phyloP scores from a whole-genome alignment of 2,797 vertebrate species.

The Coreius guichenoti region DNA sequence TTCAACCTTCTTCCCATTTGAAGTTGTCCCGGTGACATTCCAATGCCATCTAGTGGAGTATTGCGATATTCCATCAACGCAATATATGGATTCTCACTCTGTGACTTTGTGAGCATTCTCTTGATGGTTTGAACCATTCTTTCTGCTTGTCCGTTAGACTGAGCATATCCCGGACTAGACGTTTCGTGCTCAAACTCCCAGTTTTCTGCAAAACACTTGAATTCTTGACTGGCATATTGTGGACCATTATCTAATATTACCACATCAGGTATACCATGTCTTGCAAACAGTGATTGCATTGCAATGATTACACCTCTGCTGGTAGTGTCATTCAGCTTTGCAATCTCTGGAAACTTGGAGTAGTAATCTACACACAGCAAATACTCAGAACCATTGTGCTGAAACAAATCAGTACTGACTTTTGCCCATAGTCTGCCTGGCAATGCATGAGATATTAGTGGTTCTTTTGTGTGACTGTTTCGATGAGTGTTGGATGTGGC shows the following conservation, averaged over 20 bases:
- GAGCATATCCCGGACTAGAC: no score
- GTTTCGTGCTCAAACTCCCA: no score
- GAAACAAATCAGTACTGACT: constrained; percentile 31
- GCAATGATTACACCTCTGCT: background rate
- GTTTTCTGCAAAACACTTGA: no score
- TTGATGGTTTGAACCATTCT: background rate
- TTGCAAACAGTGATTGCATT: constrained; percentile 4
- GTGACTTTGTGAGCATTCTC: background rate
- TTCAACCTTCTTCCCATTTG: constrained; percentile 11
- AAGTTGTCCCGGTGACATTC: background rate
- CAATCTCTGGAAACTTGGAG: constrained; percentile 22
- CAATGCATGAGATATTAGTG: background rate
- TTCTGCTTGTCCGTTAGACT: no score
- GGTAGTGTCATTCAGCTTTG: background rate
- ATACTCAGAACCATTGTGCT: constrained; percentile 13
- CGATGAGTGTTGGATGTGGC: no score
- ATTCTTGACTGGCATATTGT: background rate
- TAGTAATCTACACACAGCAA: constrained; percentile 33
- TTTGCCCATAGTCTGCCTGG: constrained; percentile 36
- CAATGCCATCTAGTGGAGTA: background rate
- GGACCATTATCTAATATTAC: constrained; percentile 11
- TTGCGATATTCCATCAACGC: background rate
- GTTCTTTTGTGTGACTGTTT: constrained; percentile 19
- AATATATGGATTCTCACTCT: background rate
- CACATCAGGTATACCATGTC: constrained; percentile 10